Conservation (phyloP, 2,888 invertebrate genomes). For the Spodoptera littoralis region DNA sequence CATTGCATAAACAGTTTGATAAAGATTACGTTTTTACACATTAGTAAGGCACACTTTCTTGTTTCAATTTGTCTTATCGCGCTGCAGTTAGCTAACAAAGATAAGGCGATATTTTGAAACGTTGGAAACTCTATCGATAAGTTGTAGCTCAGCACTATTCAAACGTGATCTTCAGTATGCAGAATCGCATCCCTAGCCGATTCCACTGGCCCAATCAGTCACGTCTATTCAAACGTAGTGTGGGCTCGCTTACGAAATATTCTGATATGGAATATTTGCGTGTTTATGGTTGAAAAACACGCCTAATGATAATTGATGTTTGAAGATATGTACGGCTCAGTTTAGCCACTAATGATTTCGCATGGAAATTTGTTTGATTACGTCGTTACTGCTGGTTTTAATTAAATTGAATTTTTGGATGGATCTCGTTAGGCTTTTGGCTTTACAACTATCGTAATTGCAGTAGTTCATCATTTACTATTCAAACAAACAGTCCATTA, state of each 20-base stretch:
- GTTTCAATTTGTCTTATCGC: slow-evolving; percentile 24
- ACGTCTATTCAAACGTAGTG: slow-evolving; percentile 57
- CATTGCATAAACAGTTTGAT: slow-evolving; percentile 10
- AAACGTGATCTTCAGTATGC: slow-evolving; percentile 77
- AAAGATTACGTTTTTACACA: slow-evolving; percentile 14
- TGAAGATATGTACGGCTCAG: slow-evolving; percentile 23
- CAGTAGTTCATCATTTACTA: slow-evolving; percentile 6
- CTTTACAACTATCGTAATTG: slow-evolving; percentile 5
- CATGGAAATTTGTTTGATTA: slow-evolving; percentile 35
- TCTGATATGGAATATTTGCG: slow-evolving; percentile 13
- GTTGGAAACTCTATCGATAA: slow-evolving; percentile 52
- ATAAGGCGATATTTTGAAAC: slow-evolving; percentile 4
- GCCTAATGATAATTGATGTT: slow-evolving; percentile 44
- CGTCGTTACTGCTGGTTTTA: slow-evolving; percentile 32
- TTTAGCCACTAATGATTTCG: slow-evolving; percentile 32
- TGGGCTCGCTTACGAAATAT: slow-evolving; percentile 31
- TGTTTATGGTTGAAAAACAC: slow-evolving; percentile 35
- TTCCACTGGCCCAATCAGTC: slow-evolving; percentile 73
- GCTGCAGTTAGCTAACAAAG: slow-evolving; percentile 25
- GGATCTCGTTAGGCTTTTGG: slow-evolving; percentile 1
- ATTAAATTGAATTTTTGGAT: slow-evolving; percentile 34
- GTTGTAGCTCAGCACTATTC: slow-evolving; percentile 58
- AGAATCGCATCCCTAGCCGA: slow-evolving; percentile 72
- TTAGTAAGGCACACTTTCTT: not conserved
- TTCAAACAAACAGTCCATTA: too few relatives aligned